A percentile compares a stretch with the other conserved stretches of the same genome.
phyloP scores from a whole-genome alignment of 2,113 vertebrate genomes.

The Vulpes ferrilata region DNA sequence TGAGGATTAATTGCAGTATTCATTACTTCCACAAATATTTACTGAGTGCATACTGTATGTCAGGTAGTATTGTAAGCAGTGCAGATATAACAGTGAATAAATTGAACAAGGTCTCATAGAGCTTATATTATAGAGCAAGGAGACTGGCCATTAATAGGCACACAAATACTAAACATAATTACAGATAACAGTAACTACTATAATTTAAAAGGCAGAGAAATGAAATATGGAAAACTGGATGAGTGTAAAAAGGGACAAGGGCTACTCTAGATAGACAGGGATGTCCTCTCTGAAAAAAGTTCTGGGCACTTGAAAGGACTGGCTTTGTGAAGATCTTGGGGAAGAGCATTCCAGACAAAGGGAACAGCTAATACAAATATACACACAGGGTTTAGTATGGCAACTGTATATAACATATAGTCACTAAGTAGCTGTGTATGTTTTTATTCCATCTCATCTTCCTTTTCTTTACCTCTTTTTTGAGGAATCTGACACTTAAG shows the following conservation, averaged over 20 bases:
- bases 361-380: neutral
- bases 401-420: neutral
- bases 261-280: neutral
- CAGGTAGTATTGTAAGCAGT: neutral
- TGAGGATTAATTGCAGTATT: neutral
- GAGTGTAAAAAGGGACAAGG: neutral
- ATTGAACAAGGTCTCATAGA: neutral
- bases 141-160: neutral
- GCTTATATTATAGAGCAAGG: neutral
- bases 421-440: neutral
- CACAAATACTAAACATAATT: neutral
- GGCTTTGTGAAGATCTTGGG: constrained; percentile 21
- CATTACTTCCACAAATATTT: constrained; percentile 5
- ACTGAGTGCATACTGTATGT: neutral
- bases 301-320: neutral
- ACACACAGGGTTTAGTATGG: neutral
- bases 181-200: neutral
- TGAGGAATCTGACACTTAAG: neutral
- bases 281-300: neutral
- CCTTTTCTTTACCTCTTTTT: neutral
- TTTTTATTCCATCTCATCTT: neutral
- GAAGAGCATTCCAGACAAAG: neutral
- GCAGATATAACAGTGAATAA: neutral
- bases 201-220: neutral
- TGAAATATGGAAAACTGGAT: neutral